Conservation (phyloP, 2,113 vertebrate genomes). For the Polypterus senegalus region DNA sequence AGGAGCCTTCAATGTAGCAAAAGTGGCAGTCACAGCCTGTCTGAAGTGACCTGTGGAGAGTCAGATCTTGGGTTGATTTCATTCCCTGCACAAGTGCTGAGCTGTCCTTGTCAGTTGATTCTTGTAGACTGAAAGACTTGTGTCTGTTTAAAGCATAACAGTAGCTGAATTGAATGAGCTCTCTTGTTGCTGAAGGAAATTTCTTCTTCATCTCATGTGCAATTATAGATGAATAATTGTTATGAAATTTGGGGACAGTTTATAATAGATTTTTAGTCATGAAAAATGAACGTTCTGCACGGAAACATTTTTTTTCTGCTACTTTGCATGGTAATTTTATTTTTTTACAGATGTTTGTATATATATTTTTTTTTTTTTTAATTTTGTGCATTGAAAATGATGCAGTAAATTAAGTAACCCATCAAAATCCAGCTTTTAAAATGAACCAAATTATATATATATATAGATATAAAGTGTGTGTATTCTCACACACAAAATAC, state of each 20-base stretch:
- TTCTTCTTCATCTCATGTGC: slow-evolving; percentile 57
- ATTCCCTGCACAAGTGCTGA: slow-evolving; percentile 36
- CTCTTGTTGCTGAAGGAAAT: slow-evolving; percentile 48
- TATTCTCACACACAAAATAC: neutral
- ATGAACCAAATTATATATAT: neutral
- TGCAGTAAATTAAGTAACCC: too few species aligned
- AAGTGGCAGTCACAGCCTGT: slow-evolving; percentile 27
- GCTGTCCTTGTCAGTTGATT: slow-evolving; percentile 47
- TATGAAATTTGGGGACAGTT: slow-evolving; percentile 60
- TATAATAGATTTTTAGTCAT: slow-evolving; percentile 42
- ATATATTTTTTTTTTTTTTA: slow-evolving; percentile 1
- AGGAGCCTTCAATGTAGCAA: slow-evolving; percentile 22
- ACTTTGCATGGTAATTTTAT: slow-evolving; percentile 30
- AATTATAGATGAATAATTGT: slow-evolving; percentile 44
- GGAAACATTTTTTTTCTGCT: neutral
- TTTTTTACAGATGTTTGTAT: slow-evolving; percentile 17
- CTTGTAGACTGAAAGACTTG: slow-evolving; percentile 63
- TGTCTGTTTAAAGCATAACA: slow-evolving; percentile 72
- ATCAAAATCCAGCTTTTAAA: neutral
- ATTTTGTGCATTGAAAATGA: slow-evolving; percentile 46
- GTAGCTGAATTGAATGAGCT: slow-evolving; percentile 67
- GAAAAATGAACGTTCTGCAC: slow-evolving; percentile 20
- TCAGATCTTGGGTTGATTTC: slow-evolving; percentile 27
- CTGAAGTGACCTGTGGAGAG: slow-evolving; percentile 32
- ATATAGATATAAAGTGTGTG: neutral